Evolutionary conservation across 2,113 vertebrate species (phyloP).

Genomic region (Progne subis): DNA sequence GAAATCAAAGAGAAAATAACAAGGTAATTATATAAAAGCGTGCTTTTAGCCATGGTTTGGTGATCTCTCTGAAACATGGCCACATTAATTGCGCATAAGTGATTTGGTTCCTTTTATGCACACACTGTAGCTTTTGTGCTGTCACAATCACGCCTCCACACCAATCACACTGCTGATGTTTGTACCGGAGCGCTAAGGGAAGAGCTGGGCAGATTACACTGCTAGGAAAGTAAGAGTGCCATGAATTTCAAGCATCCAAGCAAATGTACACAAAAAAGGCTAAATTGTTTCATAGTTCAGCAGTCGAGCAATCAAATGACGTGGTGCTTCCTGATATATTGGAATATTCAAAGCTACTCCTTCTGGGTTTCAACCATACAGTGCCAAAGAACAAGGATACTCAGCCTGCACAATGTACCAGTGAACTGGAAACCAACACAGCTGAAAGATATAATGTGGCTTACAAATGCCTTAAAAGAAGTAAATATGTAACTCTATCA

Average conservation of each 20-base stretch:
- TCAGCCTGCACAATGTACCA: not conserved
- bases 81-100: not conserved
- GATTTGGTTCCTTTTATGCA: conserved; percentile 21
- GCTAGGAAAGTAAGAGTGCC: not conserved
- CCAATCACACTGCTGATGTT: rapidly evolving
- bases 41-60: conserved; percentile 5
- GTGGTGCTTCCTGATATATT: not conserved
- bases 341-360: not conserved
- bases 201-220: not conserved
- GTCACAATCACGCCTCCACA: not conserved
- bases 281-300: not conserved
- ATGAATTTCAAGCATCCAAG: not conserved
- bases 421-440: not conserved
- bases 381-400: not conserved
- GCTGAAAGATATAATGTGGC: not conserved
- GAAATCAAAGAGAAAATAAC: not conserved
- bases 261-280: not conserved
- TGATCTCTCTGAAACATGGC: not conserved
- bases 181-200: rapidly evolving
- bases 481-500: not conserved
- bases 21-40: not conserved
- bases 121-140: not conserved
- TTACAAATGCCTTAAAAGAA: not conserved
- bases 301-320: not conserved
- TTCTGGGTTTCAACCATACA: not conserved